phyloP scores from a whole-genome alignment of 2,888 invertebrate species.

The Eucriotettix oculatus region DNA sequence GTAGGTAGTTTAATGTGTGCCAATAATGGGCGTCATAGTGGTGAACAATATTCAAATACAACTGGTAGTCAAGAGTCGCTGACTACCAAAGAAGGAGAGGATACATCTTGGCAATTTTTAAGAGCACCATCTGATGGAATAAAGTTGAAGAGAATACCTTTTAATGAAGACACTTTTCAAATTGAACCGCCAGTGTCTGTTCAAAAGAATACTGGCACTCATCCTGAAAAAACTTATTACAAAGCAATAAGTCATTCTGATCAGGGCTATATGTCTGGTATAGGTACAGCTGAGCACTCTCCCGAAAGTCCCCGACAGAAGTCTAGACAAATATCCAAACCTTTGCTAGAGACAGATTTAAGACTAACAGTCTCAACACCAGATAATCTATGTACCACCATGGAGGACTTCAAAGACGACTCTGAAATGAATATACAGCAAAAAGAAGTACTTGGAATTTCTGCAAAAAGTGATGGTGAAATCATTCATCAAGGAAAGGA shows the following conservation, averaged over 20 bases:
- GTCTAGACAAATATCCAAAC: not conserved
- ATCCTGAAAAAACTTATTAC: too few species aligned
- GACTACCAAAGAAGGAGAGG: slow-evolving; percentile 5
- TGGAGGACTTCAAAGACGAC: not conserved
- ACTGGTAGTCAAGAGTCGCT: slow-evolving; percentile 4
- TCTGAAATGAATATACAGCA: not conserved
- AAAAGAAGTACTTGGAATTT: not conserved
- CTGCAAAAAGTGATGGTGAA: slow-evolving; percentile 1
- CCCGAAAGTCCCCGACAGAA: slow-evolving; percentile 1
- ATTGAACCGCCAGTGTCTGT: not conserved
- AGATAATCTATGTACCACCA: not conserved
- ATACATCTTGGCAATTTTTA: slow-evolving; percentile 8
- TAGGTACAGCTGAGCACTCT: slow-evolving; percentile 2
- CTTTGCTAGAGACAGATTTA: not conserved
- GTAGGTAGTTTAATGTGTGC: not conserved
- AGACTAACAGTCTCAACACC: slow-evolving; percentile 1
- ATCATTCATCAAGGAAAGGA: not conserved
- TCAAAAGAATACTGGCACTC: too few species aligned
- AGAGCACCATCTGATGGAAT: not conserved
- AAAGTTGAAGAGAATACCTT: not conserved
- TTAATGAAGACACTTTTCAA: not conserved
- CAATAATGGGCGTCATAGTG: not conserved
- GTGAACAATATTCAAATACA: not conserved
- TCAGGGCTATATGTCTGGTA: slow-evolving; percentile 3
- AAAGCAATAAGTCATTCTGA: slow-evolving; percentile 1